phyloP scores from a whole-genome alignment of 2,888 invertebrate species.

The Lymantria dispar region DNA sequence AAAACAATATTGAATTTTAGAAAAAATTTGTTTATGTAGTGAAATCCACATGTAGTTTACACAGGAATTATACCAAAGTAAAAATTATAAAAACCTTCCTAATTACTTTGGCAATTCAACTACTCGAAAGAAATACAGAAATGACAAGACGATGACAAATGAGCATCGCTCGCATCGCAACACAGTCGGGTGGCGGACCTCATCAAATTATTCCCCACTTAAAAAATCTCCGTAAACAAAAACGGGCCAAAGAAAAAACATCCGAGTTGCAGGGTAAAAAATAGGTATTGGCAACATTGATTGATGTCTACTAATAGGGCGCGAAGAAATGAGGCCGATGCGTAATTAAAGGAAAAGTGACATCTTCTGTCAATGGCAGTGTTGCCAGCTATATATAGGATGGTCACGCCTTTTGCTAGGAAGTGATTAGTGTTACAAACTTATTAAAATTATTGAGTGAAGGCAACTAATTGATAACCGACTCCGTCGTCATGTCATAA shows the following conservation, averaged over 20 bases:
- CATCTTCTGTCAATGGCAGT: constrained; percentile 78
- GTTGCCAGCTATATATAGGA: constrained; percentile 74
- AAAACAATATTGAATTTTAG: no score
- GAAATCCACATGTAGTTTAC: constrained; percentile 1
- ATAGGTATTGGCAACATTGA: constrained; percentile 83
- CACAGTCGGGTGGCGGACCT: constrained; percentile 81
- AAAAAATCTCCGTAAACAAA: constrained; percentile 82
- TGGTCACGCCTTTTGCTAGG: constrained; percentile 75
- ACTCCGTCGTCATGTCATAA: constrained; percentile 50
- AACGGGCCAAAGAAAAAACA: constrained; percentile 72
- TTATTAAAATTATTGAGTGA: constrained; percentile 82
- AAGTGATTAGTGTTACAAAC: constrained; percentile 78
- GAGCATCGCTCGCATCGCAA: constrained; percentile 73
- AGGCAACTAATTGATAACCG: constrained; percentile 73
- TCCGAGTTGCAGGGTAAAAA: constrained; percentile 70
- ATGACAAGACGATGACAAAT: constrained; percentile 83
- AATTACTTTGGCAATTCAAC: constrained; percentile 79
- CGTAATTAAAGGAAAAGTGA: constrained; percentile 80
- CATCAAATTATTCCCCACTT: constrained; percentile 82
- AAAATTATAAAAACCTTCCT: constrained; percentile 73
- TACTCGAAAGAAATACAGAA: constrained; percentile 80
- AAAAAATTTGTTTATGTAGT: no score
- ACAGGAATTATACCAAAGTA: constrained; percentile 47
- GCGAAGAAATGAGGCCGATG: constrained; percentile 78
- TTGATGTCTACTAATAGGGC: constrained; percentile 83